Base-by-base conservation (phyloP, 2,797 vertebrate genomes). In the Pygocentrus nattereri region DNA sequence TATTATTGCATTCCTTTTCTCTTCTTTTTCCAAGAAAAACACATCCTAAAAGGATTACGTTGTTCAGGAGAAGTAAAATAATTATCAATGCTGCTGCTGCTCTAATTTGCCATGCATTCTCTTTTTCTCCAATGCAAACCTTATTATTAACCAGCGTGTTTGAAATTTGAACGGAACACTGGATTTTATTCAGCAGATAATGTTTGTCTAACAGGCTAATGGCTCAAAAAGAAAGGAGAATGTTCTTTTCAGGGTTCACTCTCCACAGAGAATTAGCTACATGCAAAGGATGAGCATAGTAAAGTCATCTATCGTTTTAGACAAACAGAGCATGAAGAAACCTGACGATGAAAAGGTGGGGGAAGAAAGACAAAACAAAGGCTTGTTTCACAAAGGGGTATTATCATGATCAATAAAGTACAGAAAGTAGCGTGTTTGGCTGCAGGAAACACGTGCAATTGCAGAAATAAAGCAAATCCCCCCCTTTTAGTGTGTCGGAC, bases 1-100 rank as follows among this genome's bases (percentile, higher is more conserved):
- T 94, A 94, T 93, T 91, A 88, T 78, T 61, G 74, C 86, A 79
- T 91, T 93, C 89, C 76, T 81, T 92, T 91, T 89, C 79, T 87
- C 88, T 71, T 82, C 83, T 75, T 91, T 91, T 93, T 92, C 87
- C 78, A 74, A 89, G 79, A 88, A 90, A 95, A 96, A 95, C 95
- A 95, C 95, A 94, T 94, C 94, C 95, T 96, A 97, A 99, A 97
- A 95, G 97, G 98, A 99, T 98, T 99, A 98, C 96, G 96, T 94
- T 95, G 95, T 96, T 96, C 96, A 95, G 96, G 96, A 91, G 90
- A 90, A 91, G 90, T 91, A 87, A 88, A 93, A 93, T 92, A 93
- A 94, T 94, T 93, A 93, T 92, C 85, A 85, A 90, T 89, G 92
- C 89, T 87, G 78, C 77, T 76, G 88, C 87, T 76, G 86, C 74